Percentiles rank a stretch among this genome's conserved stretches.
These are phyloP conservation scores for Papilio gigon DNA, from an alignment of 2,888 invertebrate genomes.

Conservation along the genomic window DNA sequence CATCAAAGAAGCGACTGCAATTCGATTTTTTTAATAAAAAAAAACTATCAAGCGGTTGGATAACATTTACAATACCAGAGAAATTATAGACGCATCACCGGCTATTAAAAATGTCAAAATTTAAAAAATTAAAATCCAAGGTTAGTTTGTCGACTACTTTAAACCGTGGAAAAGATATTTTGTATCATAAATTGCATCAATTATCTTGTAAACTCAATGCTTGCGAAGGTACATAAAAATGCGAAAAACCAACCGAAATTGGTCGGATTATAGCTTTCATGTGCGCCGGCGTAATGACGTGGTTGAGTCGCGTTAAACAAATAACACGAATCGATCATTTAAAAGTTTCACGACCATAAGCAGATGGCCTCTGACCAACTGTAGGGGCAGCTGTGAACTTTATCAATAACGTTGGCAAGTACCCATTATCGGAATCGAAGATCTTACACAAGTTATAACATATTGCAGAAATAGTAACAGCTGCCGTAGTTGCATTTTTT, in stretches of 20 bases:
- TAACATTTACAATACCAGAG: no score
- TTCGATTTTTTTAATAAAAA: no score
- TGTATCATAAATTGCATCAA: neutral
- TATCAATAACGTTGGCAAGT: constrained; percentile 29
- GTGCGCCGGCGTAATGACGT: constrained; percentile 24
- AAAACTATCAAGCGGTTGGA: no score
- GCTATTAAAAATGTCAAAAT: neutral
- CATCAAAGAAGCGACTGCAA: neutral
- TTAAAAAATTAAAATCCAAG: neutral
- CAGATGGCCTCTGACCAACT: constrained; percentile 36
- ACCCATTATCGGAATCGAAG: constrained; percentile 26
- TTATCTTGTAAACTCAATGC: neutral
- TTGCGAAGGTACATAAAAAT: neutral
- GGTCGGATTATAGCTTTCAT: constrained; percentile 23
- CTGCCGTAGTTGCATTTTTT: constrained; percentile 27
- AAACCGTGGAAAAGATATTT: neutral
- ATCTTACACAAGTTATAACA: constrained; percentile 30
- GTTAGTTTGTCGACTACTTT: neutral
- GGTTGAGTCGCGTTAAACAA: constrained; percentile 33
- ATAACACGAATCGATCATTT: constrained; percentile 39
- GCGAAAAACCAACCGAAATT: constrained; percentile 3
- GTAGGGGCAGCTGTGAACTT: constrained; percentile 34
- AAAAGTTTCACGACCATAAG: constrained; percentile 35
- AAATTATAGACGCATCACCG: no score
- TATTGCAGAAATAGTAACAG: constrained; percentile 33